A percentile compares a stretch with the other conserved stretches of the same genome.
Evolutionary conservation across 2,113 vertebrate genomes (phyloP).

Genomic region (Argyrosomus japonicus): DNA sequence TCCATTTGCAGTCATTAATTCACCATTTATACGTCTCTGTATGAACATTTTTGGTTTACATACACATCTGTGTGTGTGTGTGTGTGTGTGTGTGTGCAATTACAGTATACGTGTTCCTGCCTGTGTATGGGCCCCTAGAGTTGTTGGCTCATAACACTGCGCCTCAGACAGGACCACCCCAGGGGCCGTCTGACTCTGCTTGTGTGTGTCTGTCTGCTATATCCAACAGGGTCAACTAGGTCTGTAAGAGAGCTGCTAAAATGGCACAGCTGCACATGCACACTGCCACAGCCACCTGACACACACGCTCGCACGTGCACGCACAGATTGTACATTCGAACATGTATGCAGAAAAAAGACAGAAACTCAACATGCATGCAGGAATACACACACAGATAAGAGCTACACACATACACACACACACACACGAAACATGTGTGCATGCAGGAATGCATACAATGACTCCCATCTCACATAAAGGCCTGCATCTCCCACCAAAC

Average conservation of each 20-base stretch:
- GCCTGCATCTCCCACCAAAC: conserved; percentile 65
- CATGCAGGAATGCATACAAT: conserved; percentile 69
- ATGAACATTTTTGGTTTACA: background rate
- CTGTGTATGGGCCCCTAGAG: conserved; percentile 68
- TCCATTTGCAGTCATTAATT: conserved; percentile 7
- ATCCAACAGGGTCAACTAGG: conserved; percentile 75
- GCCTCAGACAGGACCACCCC: conserved; percentile 80
- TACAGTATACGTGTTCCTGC: conserved; percentile 68
- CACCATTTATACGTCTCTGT: background rate
- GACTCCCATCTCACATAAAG: conserved; percentile 67
- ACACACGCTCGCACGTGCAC: conserved; percentile 21
- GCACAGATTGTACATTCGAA: background rate
- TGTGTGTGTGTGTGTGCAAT: conserved; percentile 45
- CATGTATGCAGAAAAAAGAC: conserved; percentile 10
- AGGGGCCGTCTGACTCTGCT: conserved; percentile 76
- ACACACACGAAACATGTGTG: conserved; percentile 51
- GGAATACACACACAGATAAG: conserved; percentile 36
- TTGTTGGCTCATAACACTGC: conserved; percentile 70
- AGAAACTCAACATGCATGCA: conserved; percentile 18
- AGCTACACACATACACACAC: conserved; percentile 26
- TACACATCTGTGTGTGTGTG: conserved; percentile 22
- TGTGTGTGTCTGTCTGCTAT: conserved; percentile 72
- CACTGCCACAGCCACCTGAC: conserved; percentile 51
- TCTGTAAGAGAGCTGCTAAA: conserved; percentile 70
- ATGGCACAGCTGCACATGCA: conserved; percentile 69